Percentiles rank a stretch among this genome's conserved stretches.
Evolutionary conservation across 2,113 vertebrate genomes (phyloP).

Genomic region (Chroicocephalus ridibundus): DNA sequence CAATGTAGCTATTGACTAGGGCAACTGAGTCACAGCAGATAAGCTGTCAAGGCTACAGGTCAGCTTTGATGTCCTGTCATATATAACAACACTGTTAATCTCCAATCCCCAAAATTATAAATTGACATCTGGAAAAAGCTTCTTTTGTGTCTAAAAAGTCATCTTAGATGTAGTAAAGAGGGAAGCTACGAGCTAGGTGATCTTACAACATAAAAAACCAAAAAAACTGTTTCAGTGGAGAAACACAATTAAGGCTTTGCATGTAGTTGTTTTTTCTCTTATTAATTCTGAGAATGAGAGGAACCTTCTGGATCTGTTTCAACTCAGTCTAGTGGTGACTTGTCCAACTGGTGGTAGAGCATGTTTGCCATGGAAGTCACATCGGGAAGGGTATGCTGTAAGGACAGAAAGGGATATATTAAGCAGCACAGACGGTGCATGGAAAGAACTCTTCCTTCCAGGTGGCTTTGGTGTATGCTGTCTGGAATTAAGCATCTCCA

Average conservation of each 20-base stretch:
- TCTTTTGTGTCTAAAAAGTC: background rate
- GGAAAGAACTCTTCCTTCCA: background rate
- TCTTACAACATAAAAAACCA: background rate
- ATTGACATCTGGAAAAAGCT: background rate
- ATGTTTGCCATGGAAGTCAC: background rate
- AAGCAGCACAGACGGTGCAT: background rate
- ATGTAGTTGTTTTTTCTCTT: background rate
- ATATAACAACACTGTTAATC: background rate
- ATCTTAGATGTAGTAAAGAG: background rate
- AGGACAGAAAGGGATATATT: background rate
- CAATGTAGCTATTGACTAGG: rapidly evolving
- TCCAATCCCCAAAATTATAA: background rate
- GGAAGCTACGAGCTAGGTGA: background rate
- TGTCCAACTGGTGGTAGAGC: background rate
- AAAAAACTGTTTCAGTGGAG: background rate
- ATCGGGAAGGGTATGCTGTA: background rate
- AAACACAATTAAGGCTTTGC: background rate
- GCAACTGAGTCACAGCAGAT: background rate
- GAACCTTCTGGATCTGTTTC: background rate
- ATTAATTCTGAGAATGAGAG: background rate
- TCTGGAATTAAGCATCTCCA: background rate
- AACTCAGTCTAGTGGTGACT: background rate
- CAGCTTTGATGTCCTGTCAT: background rate
- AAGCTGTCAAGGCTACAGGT: background rate
- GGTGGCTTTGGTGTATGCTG: background rate